Evolutionary conservation across 1,140 invertebrate species (phyloP).

Genomic region (Megalonaias nervosa): DNA sequence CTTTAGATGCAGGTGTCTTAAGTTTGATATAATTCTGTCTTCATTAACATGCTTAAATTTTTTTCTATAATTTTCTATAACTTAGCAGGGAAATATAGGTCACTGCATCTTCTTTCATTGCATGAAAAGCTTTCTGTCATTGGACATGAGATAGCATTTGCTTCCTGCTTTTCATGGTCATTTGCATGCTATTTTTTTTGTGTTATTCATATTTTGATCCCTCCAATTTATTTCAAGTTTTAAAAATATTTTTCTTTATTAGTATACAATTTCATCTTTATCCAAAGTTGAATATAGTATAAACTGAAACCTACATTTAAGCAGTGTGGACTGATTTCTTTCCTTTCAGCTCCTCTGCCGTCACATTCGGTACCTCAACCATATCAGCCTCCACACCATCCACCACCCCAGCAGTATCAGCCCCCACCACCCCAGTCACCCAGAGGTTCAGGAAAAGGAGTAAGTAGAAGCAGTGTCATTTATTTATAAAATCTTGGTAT

Average conservation of each 20-base stretch:
- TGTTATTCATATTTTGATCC: neutral
- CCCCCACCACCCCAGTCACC: slow-evolving; percentile 36
- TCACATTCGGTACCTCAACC: slow-evolving; percentile 31
- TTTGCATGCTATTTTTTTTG: neutral
- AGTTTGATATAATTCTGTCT: no score
- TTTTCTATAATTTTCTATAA: no score
- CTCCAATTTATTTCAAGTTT: neutral
- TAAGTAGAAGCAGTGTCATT: slow-evolving; percentile 4
- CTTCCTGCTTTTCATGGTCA: neutral
- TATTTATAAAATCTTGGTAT: no score
- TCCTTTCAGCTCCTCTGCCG: slow-evolving; percentile 17
- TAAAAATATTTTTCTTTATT: slow-evolving; percentile 3
- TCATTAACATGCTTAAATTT: no score
- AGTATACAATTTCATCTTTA: neutral
- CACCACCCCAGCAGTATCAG: slow-evolving; percentile 27
- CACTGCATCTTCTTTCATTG: no score
- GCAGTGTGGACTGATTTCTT: slow-evolving; percentile 1
- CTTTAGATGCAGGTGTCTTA: no score
- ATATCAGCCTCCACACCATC: slow-evolving; percentile 10
- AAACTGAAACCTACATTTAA: no score
- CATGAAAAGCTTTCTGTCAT: no score
- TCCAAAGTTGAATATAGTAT: no score
- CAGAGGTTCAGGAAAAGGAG: slow-evolving; percentile 41
- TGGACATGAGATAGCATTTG: no score
- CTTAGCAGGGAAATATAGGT: no score